A percentile compares a stretch with the other conserved stretches of the same genome.
Evolutionary conservation across 2,113 vertebrate genomes (phyloP).

Genomic region (Noturus placidus): DNA sequence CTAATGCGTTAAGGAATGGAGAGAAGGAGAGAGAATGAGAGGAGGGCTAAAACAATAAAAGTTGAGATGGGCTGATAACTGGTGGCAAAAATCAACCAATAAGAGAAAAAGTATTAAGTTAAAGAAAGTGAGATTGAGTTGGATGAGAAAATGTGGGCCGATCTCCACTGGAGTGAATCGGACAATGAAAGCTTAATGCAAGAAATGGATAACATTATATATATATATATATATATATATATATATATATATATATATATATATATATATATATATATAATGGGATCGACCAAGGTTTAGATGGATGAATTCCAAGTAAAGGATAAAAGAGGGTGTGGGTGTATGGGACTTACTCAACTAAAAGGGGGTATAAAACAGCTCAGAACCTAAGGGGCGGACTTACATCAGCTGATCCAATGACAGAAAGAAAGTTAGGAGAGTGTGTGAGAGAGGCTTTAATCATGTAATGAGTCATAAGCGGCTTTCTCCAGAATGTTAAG

Average conservation of each 20-base stretch:
- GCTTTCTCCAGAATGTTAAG: constrained; percentile 24
- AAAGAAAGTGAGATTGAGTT: background rate
- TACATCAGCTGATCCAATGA: constrained; percentile 45
- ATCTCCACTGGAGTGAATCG: background rate
- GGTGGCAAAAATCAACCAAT: constrained; percentile 23
- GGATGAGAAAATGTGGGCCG: background rate
- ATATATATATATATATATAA: background rate
- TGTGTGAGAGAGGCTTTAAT: constrained; percentile 29
- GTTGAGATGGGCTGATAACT: background rate
- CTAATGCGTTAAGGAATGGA: constrained; percentile 22
- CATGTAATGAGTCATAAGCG: constrained; percentile 37
- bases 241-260: too few species aligned
- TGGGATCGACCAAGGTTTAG: background rate
- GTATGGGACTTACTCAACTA: background rate
- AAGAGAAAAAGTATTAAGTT: constrained; percentile 2
- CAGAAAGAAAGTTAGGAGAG: constrained; percentile 2
- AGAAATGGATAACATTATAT: background rate
- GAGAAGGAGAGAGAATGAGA: constrained; percentile 11
- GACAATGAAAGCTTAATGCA: background rate
- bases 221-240: too few species aligned
- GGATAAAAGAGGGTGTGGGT: background rate
- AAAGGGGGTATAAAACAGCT: background rate
- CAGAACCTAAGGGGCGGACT: constrained; percentile 3
- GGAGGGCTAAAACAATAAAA: background rate
- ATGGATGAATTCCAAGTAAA: background rate